Evolutionary conservation across 2,113 vertebrate genomes (phyloP), one percentile per base, ranked within the genome.

Genomic region (Hymenochirus boettgeri): DNA sequence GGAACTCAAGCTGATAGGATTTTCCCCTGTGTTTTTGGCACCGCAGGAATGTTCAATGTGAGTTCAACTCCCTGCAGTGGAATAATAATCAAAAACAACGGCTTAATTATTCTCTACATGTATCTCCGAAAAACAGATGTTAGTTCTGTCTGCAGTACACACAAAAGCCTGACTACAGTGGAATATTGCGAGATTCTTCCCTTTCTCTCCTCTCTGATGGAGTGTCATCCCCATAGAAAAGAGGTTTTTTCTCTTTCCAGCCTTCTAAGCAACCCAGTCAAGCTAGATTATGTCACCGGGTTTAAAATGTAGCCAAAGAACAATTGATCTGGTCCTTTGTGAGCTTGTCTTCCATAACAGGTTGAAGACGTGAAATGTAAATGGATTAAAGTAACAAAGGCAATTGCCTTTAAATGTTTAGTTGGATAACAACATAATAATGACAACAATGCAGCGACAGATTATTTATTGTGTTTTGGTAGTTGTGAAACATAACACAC

Each of bases 21-120:
- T 65, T 65, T 51, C 45, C n/a, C 54, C 50, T 57, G 54, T 35
- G 17, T 65, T 58, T 47, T 39, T 4, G 18, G 53, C 47, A 33
- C 54, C 45, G 18, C 42, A 25, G n/a, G 53, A 57, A 65, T 65
- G 42, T 50, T 19, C 57, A 27, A 33, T 50, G 19, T 33, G 63
- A 57, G 45, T 60, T 59, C 57, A 60, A 23, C 65, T 51, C 65
- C 47, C 65, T 33, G 39, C 47, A 15, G 65, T 52, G 56, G 53
- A 58, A 53, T 60, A 69, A 69, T 60, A 60, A 69, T 69, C 53
- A 69, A 59, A 69, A 60, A 37, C 65, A 69, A 69, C 47, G 35
- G 56, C 59, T 69, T 69, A 69, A 69, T 69, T 69, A 69, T 69
- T 69, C 65, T 5, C 65, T 29, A 21, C 19, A 60, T 53, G 57